A percentile compares a stretch with the other conserved stretches of the same genome.
Evolutionary conservation across 1,140 invertebrate species (phyloP).

Genomic region (Papilio aristodemus): DNA sequence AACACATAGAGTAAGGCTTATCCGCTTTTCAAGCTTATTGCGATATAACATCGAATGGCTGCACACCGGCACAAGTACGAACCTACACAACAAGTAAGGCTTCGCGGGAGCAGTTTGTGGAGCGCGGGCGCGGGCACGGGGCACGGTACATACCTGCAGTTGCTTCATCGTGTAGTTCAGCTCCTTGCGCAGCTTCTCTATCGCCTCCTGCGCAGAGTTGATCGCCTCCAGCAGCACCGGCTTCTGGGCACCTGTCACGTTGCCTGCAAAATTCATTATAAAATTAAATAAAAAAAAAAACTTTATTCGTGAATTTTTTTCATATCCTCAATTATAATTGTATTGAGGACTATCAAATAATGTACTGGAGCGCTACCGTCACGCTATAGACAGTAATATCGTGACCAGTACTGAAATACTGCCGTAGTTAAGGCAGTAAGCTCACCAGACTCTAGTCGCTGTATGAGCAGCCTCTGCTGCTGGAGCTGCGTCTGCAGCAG

Average conservation of each 20-base stretch:
- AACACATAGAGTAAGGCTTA: too few species aligned
- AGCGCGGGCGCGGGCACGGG: too few species aligned
- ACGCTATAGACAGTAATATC: too few species aligned
- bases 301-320: too few species aligned
- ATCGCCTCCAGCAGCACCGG: constrained; percentile 86
- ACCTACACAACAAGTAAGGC: too few species aligned
- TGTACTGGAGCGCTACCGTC: too few species aligned
- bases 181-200: constrained; percentile 88
- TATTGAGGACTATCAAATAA: too few species aligned
- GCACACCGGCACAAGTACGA: too few species aligned
- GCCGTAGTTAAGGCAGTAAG: constrained; percentile 36
- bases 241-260: constrained; percentile 83
- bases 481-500: constrained; percentile 89
- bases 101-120: neutral
- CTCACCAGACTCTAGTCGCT: constrained; percentile 86
- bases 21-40: too few species aligned
- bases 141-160: constrained; percentile 54
- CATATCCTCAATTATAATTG: too few species aligned
- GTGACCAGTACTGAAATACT: too few species aligned
- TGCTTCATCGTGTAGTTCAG: constrained; percentile 72
- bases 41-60: too few species aligned
- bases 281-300: neutral
- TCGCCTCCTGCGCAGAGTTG: constrained; percentile 87
- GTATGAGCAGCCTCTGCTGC: constrained; percentile 88
- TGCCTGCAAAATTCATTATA: constrained; percentile 51